phyloP scores from a whole-genome alignment of 1,140 invertebrate species.

The Aphis gossypii region DNA sequence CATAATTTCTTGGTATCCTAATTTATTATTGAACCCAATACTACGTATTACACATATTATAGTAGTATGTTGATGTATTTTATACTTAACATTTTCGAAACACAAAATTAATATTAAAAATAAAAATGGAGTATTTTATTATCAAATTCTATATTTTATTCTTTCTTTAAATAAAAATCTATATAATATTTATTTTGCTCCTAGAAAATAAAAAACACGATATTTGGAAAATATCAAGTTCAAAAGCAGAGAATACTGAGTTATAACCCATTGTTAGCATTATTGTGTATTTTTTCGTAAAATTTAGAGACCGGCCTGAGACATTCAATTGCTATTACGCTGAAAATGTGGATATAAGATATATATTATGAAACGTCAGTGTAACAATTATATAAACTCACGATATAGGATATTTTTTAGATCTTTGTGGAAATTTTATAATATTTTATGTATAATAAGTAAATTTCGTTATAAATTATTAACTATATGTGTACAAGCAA shows the following conservation, averaged over 20 bases:
- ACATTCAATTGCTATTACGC: not conserved
- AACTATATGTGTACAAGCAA: not conserved
- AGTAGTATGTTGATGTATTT: no score
- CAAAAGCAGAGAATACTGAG: not conserved
- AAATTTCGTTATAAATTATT: not conserved
- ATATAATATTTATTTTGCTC: no score
- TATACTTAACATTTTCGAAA: no score
- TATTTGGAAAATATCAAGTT: not conserved
- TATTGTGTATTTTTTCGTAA: not conserved
- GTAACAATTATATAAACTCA: not conserved
- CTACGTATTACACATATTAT: not conserved
- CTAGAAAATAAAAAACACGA: not conserved
- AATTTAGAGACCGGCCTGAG: not conserved
- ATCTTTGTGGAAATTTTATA: not conserved
- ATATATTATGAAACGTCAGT: not conserved
- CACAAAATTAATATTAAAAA: not conserved
- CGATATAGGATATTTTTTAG: no score
- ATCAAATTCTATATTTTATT: not conserved
- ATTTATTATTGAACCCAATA: not conserved
- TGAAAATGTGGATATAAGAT: not conserved
- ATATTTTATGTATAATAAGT: not conserved
- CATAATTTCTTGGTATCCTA: not conserved
- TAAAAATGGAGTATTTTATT: not conserved
- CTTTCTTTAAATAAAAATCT: not conserved
- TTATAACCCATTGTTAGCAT: not conserved